Base-by-base conservation (phyloP, 1,140 invertebrate genomes). In the Zophobas atratus region DNA sequence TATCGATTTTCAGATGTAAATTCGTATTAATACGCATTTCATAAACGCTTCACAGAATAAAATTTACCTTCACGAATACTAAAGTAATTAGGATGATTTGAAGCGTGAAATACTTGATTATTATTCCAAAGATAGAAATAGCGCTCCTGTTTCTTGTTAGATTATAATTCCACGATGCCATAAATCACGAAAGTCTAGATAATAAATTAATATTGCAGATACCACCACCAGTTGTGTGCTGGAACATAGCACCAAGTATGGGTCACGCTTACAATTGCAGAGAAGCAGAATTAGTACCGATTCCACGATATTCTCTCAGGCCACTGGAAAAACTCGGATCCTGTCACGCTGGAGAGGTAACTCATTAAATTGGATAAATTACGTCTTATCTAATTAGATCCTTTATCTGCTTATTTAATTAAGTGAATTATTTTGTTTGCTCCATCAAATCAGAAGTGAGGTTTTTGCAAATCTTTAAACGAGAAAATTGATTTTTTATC, bases 261-360 rank as follows among this genome's bases (percentile, higher is more conserved):
- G 89, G 88, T 77, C 89, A 90, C 73, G 85, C 89, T 49, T 91
- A 91, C 85, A 90, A 88, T 81, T 90, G 90, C 82, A 88, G 88
- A 78, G 90, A 91, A 85, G 87, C 86, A 46, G 90, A 91, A 83
- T 86, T 89, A 81, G 91, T 85, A 80, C 89, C 88, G 85, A 91
- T 95, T 84, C 91, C 93, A 6, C 86, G 92, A 75, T 91, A 92
- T 81, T 91, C 90, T 83, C 87, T 95, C 41, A 88, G 90, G 78
- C 91, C 92, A 76, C 87, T 94, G 74, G 92, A 94, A 84, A 93
- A 92, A 84, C 87, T 95, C 53, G 94, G 94, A 56, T 90, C 92
- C 75, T 92, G 93, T 81, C 92, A 92, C 83, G 91, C 92, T 79
- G 93, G 93, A 84, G 93, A 94, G 88, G 93, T 94, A 87, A 84